Percentiles rank a stretch among this genome's conserved stretches.
These are phyloP conservation scores for Trilocha varians DNA, from an alignment of 2,888 invertebrate genomes.

Conservation along the genomic window DNA sequence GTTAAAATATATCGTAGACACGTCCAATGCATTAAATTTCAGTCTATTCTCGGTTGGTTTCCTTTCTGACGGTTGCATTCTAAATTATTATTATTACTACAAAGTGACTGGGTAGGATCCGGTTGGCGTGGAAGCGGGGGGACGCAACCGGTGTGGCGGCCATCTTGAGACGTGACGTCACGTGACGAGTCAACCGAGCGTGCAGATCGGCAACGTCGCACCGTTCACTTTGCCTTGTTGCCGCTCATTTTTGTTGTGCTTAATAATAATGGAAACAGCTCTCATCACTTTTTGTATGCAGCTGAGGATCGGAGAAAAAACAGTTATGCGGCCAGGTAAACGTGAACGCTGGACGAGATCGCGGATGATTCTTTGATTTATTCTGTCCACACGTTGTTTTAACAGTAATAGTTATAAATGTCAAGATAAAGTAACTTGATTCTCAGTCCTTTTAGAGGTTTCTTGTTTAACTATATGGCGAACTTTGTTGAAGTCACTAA, in stretches of 20 bases:
- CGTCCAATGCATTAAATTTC: slow-evolving; percentile 64
- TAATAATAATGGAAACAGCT: slow-evolving; percentile 19
- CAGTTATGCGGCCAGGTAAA: slow-evolving; percentile 66
- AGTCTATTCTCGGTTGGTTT: slow-evolving; percentile 67
- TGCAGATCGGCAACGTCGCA: slow-evolving; percentile 63
- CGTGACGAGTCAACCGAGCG: slow-evolving; percentile 69
- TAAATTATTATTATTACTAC: slow-evolving; percentile 57
- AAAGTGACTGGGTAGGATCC: slow-evolving; percentile 54
- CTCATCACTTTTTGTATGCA: slow-evolving; percentile 59
- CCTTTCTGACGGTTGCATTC: slow-evolving; percentile 65
- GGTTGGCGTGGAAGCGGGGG: slow-evolving; percentile 58
- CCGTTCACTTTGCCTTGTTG: slow-evolving; percentile 42
- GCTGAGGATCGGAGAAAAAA: slow-evolving; percentile 53
- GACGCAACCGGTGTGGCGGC: slow-evolving; percentile 63
- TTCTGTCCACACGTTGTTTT: neutral
- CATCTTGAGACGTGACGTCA: slow-evolving; percentile 74
- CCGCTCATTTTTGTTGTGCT: slow-evolving; percentile 26
- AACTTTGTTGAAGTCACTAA: too few relatives aligned
- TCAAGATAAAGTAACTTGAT: too few relatives aligned
- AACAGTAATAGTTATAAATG: too few relatives aligned
- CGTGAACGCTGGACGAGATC: slow-evolving; percentile 16
- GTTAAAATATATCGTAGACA: slow-evolving; percentile 45
- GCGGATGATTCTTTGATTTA: neutral
- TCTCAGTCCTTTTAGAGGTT: too few relatives aligned
- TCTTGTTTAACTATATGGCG: too few relatives aligned